Evolutionary conservation across 2,888 invertebrate genomes (phyloP), one percentile per base, ranked within the genome.

Genomic region (Microctonus brassicae): DNA sequence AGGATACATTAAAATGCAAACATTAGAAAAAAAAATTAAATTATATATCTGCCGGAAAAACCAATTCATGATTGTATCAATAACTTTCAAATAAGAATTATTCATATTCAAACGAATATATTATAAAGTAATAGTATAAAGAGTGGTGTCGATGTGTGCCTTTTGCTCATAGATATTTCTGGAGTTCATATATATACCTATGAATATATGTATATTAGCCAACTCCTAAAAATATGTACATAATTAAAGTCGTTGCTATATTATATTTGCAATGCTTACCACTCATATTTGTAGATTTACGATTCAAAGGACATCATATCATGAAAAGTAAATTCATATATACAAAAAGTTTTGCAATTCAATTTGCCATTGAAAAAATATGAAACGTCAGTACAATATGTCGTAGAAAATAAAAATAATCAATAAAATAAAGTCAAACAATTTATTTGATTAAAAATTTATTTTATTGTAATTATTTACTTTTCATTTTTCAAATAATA

Each of bases 131-230:
- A 74, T 53, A 73, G 69, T 72, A 72, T 62, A 58, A 74, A 73
- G 73, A 52, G 76, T 80, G 74, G 78, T 82, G 79, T 82, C 75
- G 80, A 79, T 79, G 78, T 79, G 83, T 83, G 82, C 82, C 82
- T 84, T 84, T 83, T 74, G 79, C 78, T 79, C 77, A 76, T 78
- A 76, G 76, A 77, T 77, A 77, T 72, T 74, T 73, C 68, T 53
- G 67, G 65, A 70, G 75, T 66, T 52, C 67, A 73, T 73, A 70
- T 73, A 69, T 34, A 17, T 34, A 22, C 20, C 20, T n/a, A 47
- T 47, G 1, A 4, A 17, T 26, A 39, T 34, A 17, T 26, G 26
- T 34, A 17, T 20, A 47, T 47, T 76, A 76, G 75, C 73, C 75
- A 76, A 77, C 76, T 77, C 77, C 77, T 77, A 76, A 75, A 74